These are phyloP conservation scores for Saxidomus purpurata DNA, from an alignment of 1,140 invertebrate species.

Conservation along the genomic window DNA sequence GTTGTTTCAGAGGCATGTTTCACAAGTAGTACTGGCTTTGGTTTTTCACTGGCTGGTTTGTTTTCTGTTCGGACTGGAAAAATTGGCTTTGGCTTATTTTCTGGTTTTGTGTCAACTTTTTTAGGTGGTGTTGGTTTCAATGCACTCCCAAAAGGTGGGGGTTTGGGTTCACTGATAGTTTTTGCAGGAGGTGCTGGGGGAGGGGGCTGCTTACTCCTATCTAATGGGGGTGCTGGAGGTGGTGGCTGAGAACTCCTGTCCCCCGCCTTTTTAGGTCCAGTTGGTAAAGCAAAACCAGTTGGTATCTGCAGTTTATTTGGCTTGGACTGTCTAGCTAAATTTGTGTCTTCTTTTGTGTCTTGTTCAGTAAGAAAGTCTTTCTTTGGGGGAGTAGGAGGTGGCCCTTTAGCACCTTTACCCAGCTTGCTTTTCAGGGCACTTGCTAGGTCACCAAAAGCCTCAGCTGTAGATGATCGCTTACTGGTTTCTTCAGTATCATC, in stretches of 20 bases:
- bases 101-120: conserved; percentile 29
- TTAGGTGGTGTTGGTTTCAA: neutral
- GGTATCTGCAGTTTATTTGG: neutral
- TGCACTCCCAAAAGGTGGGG: neutral
- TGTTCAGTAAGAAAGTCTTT: conserved; percentile 62
- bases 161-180: neutral
- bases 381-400: conserved; percentile 50
- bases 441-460: conserved; percentile 7
- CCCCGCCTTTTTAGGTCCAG: conserved; percentile 5
- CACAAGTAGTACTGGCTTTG: neutral
- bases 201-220: neutral
- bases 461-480: neutral
- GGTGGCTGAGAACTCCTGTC: conserved; percentile 32
- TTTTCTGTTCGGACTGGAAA: neutral
- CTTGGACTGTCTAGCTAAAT: neutral
- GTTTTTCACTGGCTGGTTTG: neutral
- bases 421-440: conserved; percentile 19
- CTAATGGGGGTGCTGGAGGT: conserved; percentile 17
- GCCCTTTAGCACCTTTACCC: neutral
- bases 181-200: conserved; percentile 26
- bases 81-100: conserved; percentile 28
- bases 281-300: conserved; percentile 1
- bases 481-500: neutral
- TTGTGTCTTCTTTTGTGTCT: neutral
- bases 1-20: neutral